Percentiles rank a stretch among this genome's conserved stretches.
phyloP scores from a whole-genome alignment of 2,113 vertebrate species.

The Dendropsophus ebraccatus region DNA sequence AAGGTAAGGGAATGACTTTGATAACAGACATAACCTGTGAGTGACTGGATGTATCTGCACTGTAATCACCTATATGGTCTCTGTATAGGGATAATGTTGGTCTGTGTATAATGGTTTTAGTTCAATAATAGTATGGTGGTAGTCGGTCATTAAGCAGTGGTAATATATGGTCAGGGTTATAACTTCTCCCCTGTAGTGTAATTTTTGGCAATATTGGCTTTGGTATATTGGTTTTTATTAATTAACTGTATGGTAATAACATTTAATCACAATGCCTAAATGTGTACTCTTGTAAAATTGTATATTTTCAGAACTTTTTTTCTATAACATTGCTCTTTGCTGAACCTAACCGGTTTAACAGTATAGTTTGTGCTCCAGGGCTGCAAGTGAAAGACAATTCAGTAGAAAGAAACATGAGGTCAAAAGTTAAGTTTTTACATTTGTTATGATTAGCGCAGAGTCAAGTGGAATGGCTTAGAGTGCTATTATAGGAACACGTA shows the following conservation, averaged over 20 bases:
- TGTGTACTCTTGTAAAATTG: neutral
- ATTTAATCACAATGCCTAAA: too few species aligned
- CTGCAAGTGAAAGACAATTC: constrained; percentile 23
- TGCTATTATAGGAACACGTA: constrained; percentile 11
- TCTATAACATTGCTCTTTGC: constrained; percentile 38
- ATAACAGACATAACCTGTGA: too few species aligned
- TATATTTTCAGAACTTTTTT: neutral
- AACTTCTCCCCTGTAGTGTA: too few species aligned
- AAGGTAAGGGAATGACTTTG: too few species aligned
- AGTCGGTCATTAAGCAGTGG: too few species aligned
- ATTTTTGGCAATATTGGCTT: neutral
- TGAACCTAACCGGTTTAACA: constrained; percentile 32
- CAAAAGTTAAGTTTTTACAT: constrained; percentile 53
- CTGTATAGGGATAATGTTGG: too few species aligned
- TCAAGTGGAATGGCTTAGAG: constrained; percentile 35
- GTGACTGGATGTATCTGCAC: too few species aligned
- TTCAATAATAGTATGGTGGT: too few species aligned
- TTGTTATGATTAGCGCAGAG: constrained; percentile 21
- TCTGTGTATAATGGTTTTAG: too few species aligned
- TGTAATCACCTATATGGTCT: too few species aligned
- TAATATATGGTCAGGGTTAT: too few species aligned
- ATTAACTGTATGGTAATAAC: too few species aligned
- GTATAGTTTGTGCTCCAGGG: constrained; percentile 24
- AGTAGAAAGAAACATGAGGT: constrained; percentile 43
- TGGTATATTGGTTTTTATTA: neutral